Base-by-base conservation (phyloP, 1,140 invertebrate species). In the Cheumatopsyche charites region DNA sequence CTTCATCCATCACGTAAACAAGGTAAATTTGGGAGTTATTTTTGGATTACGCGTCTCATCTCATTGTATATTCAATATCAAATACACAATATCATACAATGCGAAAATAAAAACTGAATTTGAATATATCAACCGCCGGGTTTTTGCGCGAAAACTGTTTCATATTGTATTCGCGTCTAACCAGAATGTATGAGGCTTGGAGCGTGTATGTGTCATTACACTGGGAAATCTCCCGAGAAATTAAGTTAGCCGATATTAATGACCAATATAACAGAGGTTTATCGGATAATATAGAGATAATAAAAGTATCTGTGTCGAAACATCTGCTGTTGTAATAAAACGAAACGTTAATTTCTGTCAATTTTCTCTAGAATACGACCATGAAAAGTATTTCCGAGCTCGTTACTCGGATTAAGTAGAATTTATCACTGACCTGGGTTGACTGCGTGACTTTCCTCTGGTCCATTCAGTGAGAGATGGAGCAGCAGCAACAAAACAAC, bases 391-490 rank as follows among this genome's bases (percentile, higher is more conserved):
- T 36, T 36, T 36, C 3, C 29, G 9, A 9, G 9, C 3, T 3
- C 9, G 29, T 36, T 36, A 36, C 29, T 2, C 47, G 5, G 29
- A 63, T 42, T 63, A 63, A 63, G 17, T n/a, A 70, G 43, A 6
- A 70, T 23, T 67, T 61, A 61, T 26, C 0, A 55, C 61, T 75
- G 70, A 75, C 74, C 74, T 67, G 74, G 74, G 43, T 75, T 75
- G 43, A 75, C 74, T 49, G 74, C 74, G 67, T 75, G 74, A 63
- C 74, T 75, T 49, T 75, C 74, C 26, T 75, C 74, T 41, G 74
- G 74, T 67, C 74, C 74, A 68, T 75, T 72, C 62, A 75, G 43
- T 62, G 74, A 73, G 9, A 75, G 74, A 62, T 75, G 74, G 41
- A 75, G 74, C 47, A 75, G 71, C 52, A 75, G 67, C 49, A 75